Percentiles rank a stretch among this genome's conserved stretches.
phyloP scores from a whole-genome alignment of 2,797 vertebrate species.

The Bufotes viridis region DNA sequence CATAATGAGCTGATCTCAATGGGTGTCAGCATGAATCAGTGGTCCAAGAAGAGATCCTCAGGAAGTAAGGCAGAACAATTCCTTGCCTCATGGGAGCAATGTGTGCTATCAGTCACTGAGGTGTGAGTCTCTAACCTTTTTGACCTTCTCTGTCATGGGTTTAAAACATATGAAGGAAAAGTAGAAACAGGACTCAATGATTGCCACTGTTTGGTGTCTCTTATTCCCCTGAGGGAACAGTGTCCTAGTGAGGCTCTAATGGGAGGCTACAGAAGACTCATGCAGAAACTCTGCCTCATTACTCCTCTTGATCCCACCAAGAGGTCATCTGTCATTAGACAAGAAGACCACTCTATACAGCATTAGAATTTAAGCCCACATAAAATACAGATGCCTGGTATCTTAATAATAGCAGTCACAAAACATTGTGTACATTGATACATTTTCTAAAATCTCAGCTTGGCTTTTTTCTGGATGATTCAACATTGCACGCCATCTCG shows the following conservation, averaged over 20 bases:
- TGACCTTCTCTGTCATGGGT: constrained; percentile 55
- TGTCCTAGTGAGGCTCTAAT: constrained; percentile 53
- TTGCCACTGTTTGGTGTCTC: constrained; percentile 53
- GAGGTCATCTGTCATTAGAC: constrained; percentile 51
- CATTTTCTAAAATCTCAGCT: not conserved
- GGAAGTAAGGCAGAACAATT: constrained; percentile 54
- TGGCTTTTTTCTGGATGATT: not conserved
- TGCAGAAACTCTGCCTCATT: constrained; percentile 51
- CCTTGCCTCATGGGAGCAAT: constrained; percentile 47
- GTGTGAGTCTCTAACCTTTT: constrained; percentile 52
- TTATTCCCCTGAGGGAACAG: constrained; percentile 56
- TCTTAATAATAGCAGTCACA: not conserved
- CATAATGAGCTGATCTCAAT: constrained; percentile 49
- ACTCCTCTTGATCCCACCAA: constrained; percentile 55
- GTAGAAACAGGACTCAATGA: constrained; percentile 32
- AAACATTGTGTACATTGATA: not conserved
- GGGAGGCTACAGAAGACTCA: constrained; percentile 50
- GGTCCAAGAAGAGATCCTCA: constrained; percentile 39
- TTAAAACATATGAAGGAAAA: constrained; percentile 47
- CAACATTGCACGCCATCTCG: not conserved
- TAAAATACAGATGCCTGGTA: not conserved
- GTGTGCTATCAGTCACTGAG: constrained; percentile 53
- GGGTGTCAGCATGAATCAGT: constrained; percentile 60
- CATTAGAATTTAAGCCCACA: constrained; percentile 33
- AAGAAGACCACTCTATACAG: constrained; percentile 32